Percentiles rank a stretch among this genome's conserved stretches.
Conservation (phyloP, 2,113 vertebrate genomes). For the Phodopus roborovskii region DNA sequence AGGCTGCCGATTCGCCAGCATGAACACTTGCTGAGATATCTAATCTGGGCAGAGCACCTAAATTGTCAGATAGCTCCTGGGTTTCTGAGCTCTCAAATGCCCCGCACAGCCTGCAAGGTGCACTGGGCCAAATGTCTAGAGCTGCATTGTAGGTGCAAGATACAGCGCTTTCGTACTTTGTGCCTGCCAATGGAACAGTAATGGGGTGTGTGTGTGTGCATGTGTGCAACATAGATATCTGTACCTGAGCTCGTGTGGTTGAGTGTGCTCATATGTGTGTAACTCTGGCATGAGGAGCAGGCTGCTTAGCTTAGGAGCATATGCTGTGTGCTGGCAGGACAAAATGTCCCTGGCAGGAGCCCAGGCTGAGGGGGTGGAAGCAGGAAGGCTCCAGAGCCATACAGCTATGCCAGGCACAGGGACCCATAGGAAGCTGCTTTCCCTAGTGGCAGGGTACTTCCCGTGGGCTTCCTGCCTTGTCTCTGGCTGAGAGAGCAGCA, state of each 20-base stretch:
- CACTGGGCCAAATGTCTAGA: background rate
- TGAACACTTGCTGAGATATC: background rate
- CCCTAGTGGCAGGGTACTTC: background rate
- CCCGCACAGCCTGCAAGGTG: background rate
- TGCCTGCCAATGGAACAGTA: background rate
- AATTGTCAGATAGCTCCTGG: background rate
- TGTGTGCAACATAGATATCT: fast-evolving
- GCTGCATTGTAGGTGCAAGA: background rate
- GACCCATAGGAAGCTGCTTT: background rate
- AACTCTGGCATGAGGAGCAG: background rate
- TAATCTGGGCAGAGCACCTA: background rate
- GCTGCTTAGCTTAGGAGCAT: constrained; percentile 40
- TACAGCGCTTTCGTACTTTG: fast-evolving
- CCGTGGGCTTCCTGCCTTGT: background rate
- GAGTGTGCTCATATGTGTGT: background rate
- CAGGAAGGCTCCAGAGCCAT: background rate
- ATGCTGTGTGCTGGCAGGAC: constrained; percentile 29
- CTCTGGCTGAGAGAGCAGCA: fast-evolving
- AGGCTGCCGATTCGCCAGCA: background rate
- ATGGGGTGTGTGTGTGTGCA: fast-evolving
- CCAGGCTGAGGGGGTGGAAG: constrained; percentile 39
- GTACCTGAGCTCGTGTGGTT: fast-evolving
- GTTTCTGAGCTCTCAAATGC: background rate
- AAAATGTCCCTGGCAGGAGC: constrained; percentile 54
- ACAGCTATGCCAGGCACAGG: background rate